Conservation (phyloP, 1,140 invertebrate species). For the Trinorchestia longiramus region DNA sequence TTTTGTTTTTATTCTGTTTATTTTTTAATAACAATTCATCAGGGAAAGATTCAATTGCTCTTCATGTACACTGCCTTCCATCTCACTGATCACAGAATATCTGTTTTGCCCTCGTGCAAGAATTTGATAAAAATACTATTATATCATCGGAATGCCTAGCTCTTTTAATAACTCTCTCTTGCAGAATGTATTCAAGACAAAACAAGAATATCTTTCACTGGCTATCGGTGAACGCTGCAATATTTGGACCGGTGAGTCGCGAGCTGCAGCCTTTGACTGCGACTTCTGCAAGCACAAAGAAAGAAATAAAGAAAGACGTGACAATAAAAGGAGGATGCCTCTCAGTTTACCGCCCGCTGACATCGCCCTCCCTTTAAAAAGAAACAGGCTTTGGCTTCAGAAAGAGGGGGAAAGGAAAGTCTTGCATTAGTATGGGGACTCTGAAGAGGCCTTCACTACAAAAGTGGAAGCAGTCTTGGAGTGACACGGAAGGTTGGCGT, state of each 20-base stretch:
- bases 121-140: background rate
- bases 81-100: background rate
- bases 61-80: background rate
- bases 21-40: background rate
- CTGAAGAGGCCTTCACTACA: background rate
- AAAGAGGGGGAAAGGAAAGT: background rate
- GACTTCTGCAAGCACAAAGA: background rate
- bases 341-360: background rate
- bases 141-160: background rate
- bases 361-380: background rate
- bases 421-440: background rate
- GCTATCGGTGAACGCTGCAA: background rate
- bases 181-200: background rate
- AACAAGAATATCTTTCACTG: background rate
- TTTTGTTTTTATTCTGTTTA: background rate
- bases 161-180: background rate
- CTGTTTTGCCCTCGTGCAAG: background rate
- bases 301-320: background rate
- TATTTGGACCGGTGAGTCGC: background rate
- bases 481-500: background rate
- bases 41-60: background rate
- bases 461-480: background rate
- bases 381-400: background rate
- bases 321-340: background rate
- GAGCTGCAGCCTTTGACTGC: background rate